Base-by-base conservation (phyloP, 2,888 invertebrate genomes). In the Pristionchus maxplancki region DNA sequence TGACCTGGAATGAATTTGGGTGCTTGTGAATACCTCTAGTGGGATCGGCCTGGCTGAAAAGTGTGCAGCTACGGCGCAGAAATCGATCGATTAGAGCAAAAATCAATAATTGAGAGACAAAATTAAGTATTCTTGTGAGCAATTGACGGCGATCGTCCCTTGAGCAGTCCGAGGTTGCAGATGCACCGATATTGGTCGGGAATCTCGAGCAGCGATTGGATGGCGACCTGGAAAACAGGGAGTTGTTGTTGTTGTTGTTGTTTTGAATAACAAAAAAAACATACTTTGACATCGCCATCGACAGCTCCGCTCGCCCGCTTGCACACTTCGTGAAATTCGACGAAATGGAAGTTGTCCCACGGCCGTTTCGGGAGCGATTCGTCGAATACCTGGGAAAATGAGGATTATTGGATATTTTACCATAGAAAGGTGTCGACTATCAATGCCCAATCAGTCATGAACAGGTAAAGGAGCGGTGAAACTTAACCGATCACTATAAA, bases 321-420 rank as follows among this genome's bases (percentile, higher is more conserved):
- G n/a, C 71, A 92, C 8, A 93, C 89, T 88, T 94, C 93, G 90
- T 95, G 95, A 92, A 95, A 96, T 89, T 96, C 95, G 44, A 96
- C 95, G 93, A 96, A 96, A 90, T 96, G 96, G 94, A 96, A 96
- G 92, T 96, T 96, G 93, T 96, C 96, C 95, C 96, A 96, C 84
- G 95, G 95, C 81, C 96, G 93, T 89, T 95, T 93, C 4, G 96
- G 95, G 24, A 96, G 92, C 2, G 95, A 94, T 89, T 96, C 95
- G 92, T 96, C 96, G 93, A 95, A 96, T 85, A 95, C 95, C 91
- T 95, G 82, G 0, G 64, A n/a, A n/a, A n/a, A 67, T 62, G 58
- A 62, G 28, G 89, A 86, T 20, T 31, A 89, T 64, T 20, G 50
- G 53, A 83, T 24, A 15, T 89, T 53, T 58, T 88, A n/a, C n/a